Evolutionary conservation across 1,140 invertebrate genomes (phyloP).

Genomic region (Onthophagus taurus): DNA sequence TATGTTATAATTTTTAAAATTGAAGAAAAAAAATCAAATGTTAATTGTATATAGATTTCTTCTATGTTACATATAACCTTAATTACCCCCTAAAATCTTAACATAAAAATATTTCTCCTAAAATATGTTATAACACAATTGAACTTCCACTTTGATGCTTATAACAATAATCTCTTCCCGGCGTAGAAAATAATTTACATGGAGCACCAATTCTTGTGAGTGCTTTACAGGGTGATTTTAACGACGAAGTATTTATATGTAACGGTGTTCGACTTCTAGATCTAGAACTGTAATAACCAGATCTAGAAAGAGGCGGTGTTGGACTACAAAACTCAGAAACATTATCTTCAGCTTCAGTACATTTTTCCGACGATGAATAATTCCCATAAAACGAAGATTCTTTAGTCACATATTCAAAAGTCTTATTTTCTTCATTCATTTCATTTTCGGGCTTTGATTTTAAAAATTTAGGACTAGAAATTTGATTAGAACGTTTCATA

Average conservation of each 20-base stretch:
- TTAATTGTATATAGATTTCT: too few relatives aligned
- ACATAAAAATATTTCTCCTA: too few relatives aligned
- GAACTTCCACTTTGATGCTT: constrained; percentile 30
- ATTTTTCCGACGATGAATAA: too few relatives aligned
- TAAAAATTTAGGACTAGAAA: too few relatives aligned
- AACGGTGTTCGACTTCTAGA: constrained; percentile 29
- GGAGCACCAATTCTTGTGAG: constrained; percentile 31
- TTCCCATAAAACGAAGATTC: too few relatives aligned
- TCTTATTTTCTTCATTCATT: too few relatives aligned
- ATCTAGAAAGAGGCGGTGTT: constrained; percentile 30
- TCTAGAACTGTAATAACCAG: constrained; percentile 18
- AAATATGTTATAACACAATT: background rate
- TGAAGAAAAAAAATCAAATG: too few relatives aligned
- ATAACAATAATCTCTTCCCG: constrained; percentile 30
- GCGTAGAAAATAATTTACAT: constrained; percentile 26
- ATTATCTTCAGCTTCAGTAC: constrained; percentile 1
- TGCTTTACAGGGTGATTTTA: constrained; percentile 23
- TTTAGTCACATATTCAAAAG: too few relatives aligned
- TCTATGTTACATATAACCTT: too few relatives aligned
- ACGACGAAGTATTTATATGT: constrained; percentile 15
- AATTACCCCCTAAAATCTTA: background rate
- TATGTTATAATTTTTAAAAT: too few relatives aligned
- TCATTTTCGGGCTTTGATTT: too few relatives aligned
- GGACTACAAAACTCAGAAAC: constrained; percentile 22
- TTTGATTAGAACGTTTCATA: too few relatives aligned